A percentile compares a stretch with the other conserved stretches of the same genome.
Conservation (phyloP, 2,888 invertebrate species). For the Xestia rhomboidea region DNA sequence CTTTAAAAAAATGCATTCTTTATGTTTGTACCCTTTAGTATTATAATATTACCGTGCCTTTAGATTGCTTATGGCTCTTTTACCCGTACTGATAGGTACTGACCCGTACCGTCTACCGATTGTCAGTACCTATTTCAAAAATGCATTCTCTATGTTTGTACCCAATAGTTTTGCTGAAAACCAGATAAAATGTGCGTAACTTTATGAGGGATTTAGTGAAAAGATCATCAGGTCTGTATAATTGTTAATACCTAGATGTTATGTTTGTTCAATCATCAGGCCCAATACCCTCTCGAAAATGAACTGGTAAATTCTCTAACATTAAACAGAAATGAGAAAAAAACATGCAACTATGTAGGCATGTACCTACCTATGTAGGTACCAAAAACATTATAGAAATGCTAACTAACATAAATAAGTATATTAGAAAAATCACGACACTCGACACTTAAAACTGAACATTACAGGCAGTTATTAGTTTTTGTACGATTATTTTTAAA, state of each 20-base stretch:
- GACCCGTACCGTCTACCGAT: no score
- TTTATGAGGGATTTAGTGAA: not conserved
- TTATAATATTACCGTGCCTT: no score
- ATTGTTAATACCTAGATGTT: not conserved
- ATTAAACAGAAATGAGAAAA: not conserved
- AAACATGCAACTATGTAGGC: not conserved
- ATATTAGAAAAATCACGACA: constrained; percentile 16
- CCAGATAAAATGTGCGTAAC: no score
- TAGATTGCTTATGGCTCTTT: no score
- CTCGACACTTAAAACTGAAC: not conserved
- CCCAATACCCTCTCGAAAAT: not conserved
- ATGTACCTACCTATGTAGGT: not conserved
- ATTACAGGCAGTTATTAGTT: constrained; percentile 22
- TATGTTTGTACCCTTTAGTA: no score
- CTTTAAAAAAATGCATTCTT: no score
- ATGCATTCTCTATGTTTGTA: no score
- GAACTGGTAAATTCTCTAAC: constrained; percentile 4
- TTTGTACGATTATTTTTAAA: constrained; percentile 29
- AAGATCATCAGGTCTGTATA: not conserved
- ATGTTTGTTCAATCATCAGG: not conserved
- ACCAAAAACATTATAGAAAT: not conserved
- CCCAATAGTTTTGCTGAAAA: constrained; percentile 1
- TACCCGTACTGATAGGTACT: no score
- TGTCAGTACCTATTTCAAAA: no score
- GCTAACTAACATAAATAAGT: not conserved